Conservation (phyloP, 2,888 invertebrate species). For the Phasia obesa region DNA sequence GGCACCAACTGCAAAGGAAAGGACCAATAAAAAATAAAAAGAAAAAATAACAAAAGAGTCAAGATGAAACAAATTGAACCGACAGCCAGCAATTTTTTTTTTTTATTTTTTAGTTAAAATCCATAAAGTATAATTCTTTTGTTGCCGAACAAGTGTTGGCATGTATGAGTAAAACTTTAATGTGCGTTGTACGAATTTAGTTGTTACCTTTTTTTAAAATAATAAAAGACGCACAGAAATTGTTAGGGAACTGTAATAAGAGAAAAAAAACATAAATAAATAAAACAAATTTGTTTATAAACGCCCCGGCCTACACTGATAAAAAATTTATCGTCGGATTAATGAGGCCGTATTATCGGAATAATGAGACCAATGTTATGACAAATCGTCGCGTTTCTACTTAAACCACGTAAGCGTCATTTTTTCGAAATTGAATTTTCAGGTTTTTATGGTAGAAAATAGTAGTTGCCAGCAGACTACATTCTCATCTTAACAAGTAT, state of each 20-base stretch:
- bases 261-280: background rate
- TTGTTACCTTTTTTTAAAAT: slow-evolving; percentile 37
- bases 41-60: slow-evolving; percentile 34
- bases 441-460: too few relatives aligned
- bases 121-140: slow-evolving; percentile 54
- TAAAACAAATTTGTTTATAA: background rate
- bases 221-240: slow-evolving; percentile 2
- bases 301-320: slow-evolving; percentile 38
- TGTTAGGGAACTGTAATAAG: slow-evolving; percentile 20
- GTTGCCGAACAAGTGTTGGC: slow-evolving; percentile 52
- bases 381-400: too few relatives aligned
- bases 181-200: slow-evolving; percentile 10
- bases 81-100: slow-evolving; percentile 38
- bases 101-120: slow-evolving; percentile 24
- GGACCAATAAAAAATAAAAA: slow-evolving; percentile 22
- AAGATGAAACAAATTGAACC: slow-evolving; percentile 63
- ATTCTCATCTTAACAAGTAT: too few relatives aligned
- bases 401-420: too few relatives aligned
- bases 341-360: too few relatives aligned
- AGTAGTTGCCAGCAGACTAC: too few relatives aligned
- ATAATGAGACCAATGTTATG: too few relatives aligned
- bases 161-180: slow-evolving; percentile 24
- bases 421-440: too few relatives aligned
- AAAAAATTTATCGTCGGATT: slow-evolving; percentile 1
- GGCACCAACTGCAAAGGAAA: slow-evolving; percentile 23